Conservation (phyloP, 2,113 vertebrate genomes). For the Perca schrenkii region DNA sequence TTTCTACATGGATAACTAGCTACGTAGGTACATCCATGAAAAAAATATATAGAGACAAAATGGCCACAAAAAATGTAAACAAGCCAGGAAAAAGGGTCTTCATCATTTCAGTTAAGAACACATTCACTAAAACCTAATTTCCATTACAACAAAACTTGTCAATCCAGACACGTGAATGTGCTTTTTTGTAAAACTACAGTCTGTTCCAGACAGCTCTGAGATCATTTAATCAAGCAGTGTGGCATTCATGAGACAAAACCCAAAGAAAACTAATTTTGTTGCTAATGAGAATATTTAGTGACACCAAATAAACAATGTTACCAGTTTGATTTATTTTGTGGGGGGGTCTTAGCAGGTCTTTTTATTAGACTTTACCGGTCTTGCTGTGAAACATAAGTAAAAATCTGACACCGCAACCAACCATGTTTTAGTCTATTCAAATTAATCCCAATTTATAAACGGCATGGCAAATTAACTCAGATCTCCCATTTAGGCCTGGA, state of each 20-base stretch:
- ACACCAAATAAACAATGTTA: slow-evolving; percentile 31
- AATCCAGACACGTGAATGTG: neutral
- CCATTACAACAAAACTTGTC: neutral
- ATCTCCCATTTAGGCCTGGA: slow-evolving; percentile 67
- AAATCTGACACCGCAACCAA: slow-evolving; percentile 20
- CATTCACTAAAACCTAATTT: neutral
- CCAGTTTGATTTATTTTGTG: neutral
- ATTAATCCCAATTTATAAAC: slow-evolving; percentile 61
- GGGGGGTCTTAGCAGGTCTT: neutral
- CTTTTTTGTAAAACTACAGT: slow-evolving; percentile 2
- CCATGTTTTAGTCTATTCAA: slow-evolving; percentile 45
- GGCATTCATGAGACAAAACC: slow-evolving; percentile 25
- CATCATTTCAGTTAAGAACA: neutral
- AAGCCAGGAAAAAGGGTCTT: neutral
- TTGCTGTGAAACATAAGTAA: neutral
- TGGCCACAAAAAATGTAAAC: neutral
- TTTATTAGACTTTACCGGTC: slow-evolving; percentile 6
- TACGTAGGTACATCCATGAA: neutral
- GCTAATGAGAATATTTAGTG: slow-evolving; percentile 43
- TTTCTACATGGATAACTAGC: neutral
- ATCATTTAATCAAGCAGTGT: slow-evolving; percentile 25
- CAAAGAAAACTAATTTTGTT: slow-evolving; percentile 45
- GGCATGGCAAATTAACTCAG: slow-evolving; percentile 75
- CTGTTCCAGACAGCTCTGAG: slow-evolving; percentile 15
- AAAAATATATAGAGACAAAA: neutral